These are phyloP conservation scores for Glaucidium brasilianum DNA, from an alignment of 2,113 vertebrate species.

Conservation along the genomic window DNA sequence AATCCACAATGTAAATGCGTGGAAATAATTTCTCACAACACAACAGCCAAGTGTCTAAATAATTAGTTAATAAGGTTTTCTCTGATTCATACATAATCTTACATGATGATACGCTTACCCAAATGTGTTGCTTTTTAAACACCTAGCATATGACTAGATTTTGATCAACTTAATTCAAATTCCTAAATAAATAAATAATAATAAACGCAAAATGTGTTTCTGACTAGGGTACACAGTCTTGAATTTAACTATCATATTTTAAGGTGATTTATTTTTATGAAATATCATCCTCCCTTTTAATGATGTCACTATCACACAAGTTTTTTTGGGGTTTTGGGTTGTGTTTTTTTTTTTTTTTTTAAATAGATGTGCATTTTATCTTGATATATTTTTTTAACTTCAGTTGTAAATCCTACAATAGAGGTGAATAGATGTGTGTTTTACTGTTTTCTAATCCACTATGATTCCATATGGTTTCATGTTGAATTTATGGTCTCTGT, in stretches of 20 bases:
- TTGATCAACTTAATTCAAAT: neutral
- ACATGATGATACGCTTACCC: neutral
- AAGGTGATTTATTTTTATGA: neutral
- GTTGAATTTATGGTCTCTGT: neutral
- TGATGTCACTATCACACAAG: accelerated
- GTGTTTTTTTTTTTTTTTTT: neutral
- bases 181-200: neutral
- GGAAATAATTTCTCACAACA: neutral
- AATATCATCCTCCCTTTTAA: neutral
- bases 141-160: accelerated
- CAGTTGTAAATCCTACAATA: neutral
- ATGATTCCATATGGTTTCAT: neutral
- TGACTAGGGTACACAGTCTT: neutral
- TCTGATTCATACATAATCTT: neutral
- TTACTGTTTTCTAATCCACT: neutral
- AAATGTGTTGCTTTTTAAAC: neutral
- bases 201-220: accelerated
- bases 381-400: neutral
- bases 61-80: neutral
- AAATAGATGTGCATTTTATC: neutral
- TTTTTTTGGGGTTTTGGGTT: too few species aligned
- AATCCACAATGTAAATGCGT: neutral
- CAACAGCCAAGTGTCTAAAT: neutral
- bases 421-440: neutral
- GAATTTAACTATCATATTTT: neutral